Base-by-base conservation (phyloP, 2,888 invertebrate species). In the Scaeva pyrastri region DNA sequence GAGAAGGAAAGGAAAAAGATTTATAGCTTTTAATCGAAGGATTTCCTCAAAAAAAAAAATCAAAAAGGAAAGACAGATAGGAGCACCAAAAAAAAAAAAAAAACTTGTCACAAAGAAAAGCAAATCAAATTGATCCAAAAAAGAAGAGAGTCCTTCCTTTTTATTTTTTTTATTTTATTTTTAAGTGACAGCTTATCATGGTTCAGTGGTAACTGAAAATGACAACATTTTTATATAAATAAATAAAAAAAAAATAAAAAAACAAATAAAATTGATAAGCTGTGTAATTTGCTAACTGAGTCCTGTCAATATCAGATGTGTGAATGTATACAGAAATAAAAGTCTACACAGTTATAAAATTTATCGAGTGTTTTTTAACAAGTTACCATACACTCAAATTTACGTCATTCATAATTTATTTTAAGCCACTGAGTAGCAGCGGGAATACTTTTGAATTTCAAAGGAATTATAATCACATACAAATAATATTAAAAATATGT, bases 11-110 rank as follows among this genome's bases (percentile, higher is more conserved):
- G 11, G 10, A 21, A 12, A 58, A 60, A 41, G 60, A 60, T 60
- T 60, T 60, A 60, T 60, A 60, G 60, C 60, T 60, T 60, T 41
- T 41, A 60, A 60, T 60, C 21, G 60, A 39, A 60, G 12, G 39
- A 41, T 21, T 60, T 39, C 12, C 19, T 41, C 6, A 8, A 21
- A 60, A 60, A 14, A 19, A 36, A 36, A n/a, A 1, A 14, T 2
- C 31, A 56, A 1, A 39, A 2, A 21, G 14, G 5, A 14, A 58
- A 2, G 58, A 58, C 19, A 14, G 39, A 58, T 60, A 21, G 21
- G 14, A 39, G 12, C 8, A 48, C 4, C 19, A 1, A 31, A 60
- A 14, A 39, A 1, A 31, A 60, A 14, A 23, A 26, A 2, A 8
- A 31, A 23, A 26, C 23, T 23, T 56, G 12, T 60, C 58, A 58